A percentile compares a stretch with the other conserved stretches of the same genome.
These are phyloP conservation scores for Cenopis cana DNA, from an alignment of 2,888 invertebrate species.

Conservation along the genomic window DNA sequence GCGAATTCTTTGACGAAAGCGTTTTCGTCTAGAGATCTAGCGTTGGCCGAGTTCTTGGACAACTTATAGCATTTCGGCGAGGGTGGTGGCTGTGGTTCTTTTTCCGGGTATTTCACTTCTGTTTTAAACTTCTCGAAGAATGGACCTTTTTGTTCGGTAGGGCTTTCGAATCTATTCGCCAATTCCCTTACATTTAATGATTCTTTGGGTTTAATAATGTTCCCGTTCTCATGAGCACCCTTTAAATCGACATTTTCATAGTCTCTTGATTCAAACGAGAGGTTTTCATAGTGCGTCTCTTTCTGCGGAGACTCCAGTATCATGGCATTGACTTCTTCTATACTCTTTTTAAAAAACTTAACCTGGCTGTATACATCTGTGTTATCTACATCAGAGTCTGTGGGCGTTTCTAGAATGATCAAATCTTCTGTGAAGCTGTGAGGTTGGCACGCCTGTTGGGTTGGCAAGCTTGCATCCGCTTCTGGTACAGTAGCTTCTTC, in stretches of 20 bases:
- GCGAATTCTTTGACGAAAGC: constrained; percentile 90
- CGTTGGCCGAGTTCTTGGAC: constrained; percentile 86
- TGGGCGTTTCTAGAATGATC: constrained; percentile 84
- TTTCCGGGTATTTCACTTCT: constrained; percentile 72
- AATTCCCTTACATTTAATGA: constrained; percentile 85
- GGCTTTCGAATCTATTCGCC: constrained; percentile 87
- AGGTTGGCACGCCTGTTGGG: constrained; percentile 85
- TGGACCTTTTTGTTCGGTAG: constrained; percentile 84
- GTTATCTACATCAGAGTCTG: constrained; percentile 71
- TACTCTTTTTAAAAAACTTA: constrained; percentile 89
- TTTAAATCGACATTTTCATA: constrained; percentile 75
- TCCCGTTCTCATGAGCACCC: constrained; percentile 65
- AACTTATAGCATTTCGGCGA: constrained; percentile 85
- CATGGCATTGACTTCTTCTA: constrained; percentile 86
- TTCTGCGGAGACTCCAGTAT: constrained; percentile 65
- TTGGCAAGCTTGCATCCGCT: constrained; percentile 83
- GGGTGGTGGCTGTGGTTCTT: constrained; percentile 80
- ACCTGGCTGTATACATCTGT: constrained; percentile 90
- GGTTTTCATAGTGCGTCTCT: constrained; percentile 70
- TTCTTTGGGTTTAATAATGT: constrained; percentile 58
- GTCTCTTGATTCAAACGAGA: constrained; percentile 61
- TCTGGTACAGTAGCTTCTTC: constrained; percentile 84
- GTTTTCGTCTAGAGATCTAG: constrained; percentile 89
- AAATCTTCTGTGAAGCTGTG: constrained; percentile 67
- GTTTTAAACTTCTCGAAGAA: constrained; percentile 84